phyloP scores from a whole-genome alignment of 2,113 vertebrate genomes.

The Alethe diademata region DNA sequence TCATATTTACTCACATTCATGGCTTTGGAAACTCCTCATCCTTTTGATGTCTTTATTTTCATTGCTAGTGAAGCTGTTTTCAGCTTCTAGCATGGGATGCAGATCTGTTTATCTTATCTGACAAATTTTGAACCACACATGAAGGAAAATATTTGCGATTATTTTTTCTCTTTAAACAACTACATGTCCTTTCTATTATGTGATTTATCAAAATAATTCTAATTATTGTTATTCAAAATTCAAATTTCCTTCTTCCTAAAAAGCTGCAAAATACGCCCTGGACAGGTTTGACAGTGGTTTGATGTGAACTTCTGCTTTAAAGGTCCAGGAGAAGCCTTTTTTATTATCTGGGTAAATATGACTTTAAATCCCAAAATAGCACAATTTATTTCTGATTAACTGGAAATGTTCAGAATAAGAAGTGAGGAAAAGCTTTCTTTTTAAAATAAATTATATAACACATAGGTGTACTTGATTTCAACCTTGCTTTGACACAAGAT shows the following conservation, averaged over 20 bases:
- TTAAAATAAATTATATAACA: background rate
- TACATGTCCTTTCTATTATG: background rate
- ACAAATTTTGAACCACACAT: background rate
- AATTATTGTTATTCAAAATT: background rate
- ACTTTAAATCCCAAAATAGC: background rate
- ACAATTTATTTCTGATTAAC: background rate
- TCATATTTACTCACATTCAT: background rate
- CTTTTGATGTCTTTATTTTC: background rate
- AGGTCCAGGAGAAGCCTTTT: background rate
- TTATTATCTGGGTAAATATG: background rate
- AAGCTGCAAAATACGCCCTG: background rate
- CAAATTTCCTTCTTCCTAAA: background rate
- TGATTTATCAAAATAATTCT: background rate
- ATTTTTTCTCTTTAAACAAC: background rate
- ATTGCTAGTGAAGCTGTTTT: background rate
- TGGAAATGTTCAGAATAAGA: background rate
- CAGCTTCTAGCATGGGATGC: background rate
- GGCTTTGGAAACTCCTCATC: background rate
- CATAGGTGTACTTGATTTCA: accelerated
- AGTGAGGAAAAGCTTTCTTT: background rate
- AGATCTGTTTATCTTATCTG: background rate
- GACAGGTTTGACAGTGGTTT: background rate
- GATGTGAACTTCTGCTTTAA: background rate
- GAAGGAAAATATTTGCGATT: background rate
- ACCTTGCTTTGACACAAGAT: background rate